A percentile compares a stretch with the other conserved stretches of the same genome.
These are phyloP conservation scores for Hybos culiciformis DNA, from an alignment of 2,888 invertebrate genomes.

Conservation along the genomic window DNA sequence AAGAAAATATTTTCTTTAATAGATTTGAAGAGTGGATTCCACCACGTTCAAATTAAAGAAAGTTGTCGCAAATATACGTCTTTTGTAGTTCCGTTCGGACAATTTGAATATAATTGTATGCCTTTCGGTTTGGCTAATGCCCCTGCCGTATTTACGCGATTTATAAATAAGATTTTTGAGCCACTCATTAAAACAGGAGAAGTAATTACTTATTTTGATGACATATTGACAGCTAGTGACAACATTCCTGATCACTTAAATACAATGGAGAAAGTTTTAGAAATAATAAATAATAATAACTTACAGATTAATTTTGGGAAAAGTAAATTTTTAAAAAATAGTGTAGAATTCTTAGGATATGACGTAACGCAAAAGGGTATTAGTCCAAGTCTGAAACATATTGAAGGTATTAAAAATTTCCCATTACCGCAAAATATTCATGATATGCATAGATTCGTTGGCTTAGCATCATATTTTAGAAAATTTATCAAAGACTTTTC, in stretches of 20 bases:
- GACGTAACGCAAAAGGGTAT: neutral
- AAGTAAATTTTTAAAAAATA: neutral
- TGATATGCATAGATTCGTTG: conserved; percentile 18
- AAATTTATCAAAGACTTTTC: neutral
- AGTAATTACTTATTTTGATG: conserved; percentile 6
- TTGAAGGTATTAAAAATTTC: neutral
- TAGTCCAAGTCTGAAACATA: neutral
- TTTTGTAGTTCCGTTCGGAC: neutral
- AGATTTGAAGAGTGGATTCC: neutral
- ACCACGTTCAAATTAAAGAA: neutral
- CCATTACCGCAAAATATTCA: conserved; percentile 5
- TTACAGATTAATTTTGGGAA: too few relatives aligned
- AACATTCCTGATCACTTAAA: neutral
- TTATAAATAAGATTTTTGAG: conserved; percentile 3
- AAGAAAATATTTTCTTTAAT: too few relatives aligned
- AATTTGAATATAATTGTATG: neutral
- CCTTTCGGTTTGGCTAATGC: neutral
- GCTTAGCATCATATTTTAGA: conserved; percentile 15
- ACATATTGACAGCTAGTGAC: neutral
- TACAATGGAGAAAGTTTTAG: neutral
- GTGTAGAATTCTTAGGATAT: neutral
- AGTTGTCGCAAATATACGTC: neutral
- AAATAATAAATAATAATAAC: neutral
- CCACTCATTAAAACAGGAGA: conserved; percentile 1
- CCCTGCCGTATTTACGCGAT: conserved; percentile 9